Base-by-base conservation (phyloP, 2,888 invertebrate genomes). In the Brachylomia viminalis region DNA sequence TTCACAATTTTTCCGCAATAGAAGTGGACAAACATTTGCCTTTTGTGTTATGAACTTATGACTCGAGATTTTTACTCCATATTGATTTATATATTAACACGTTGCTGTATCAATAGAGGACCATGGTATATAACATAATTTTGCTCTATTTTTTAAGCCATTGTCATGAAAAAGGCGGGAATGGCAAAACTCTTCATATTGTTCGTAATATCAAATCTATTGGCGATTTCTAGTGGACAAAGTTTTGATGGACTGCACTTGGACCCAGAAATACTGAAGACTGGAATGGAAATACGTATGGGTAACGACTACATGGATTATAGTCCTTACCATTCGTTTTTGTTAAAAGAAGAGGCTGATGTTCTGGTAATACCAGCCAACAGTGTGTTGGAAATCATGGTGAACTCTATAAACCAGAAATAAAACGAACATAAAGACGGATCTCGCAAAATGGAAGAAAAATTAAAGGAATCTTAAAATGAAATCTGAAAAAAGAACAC, bases 241-340 rank as follows among this genome's bases (percentile, higher is more conserved):
- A 62, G 17, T 15, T 79, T 90, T 4, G 91, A 93, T 68, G 95
- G 95, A 27, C 77, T 95, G 52, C 87, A 88, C 62, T 86, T 95
- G 45, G 91, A 91, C 68, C 94, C 95, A 27, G 95, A 95, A 84
- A 81, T 91, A 58, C 68, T 95, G 72, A 95, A 95, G 80, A 92
- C 89, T 23, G 83, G 86, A 8, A 73, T 88, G 17, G 90, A 92
- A 76, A 80, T 94, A 13, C 86, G 89, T 17, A 83, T 82, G 42
- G 93, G 93, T 13, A 95, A 94, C 73, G 93, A 95, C 75, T 95
- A 94, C 71, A 90, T 94, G 80, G 95, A 95, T 79, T 95, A 92
- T 73, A 92, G 91, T 75, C 93, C 93, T 0, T 92, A 92, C 5
- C 85, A 90, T 83, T 80, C 86, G 20, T 82, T 82, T 47, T 69